These are phyloP conservation scores for Bubo bubo DNA, from an alignment of 2,113 vertebrate genomes.

Conservation along the genomic window DNA sequence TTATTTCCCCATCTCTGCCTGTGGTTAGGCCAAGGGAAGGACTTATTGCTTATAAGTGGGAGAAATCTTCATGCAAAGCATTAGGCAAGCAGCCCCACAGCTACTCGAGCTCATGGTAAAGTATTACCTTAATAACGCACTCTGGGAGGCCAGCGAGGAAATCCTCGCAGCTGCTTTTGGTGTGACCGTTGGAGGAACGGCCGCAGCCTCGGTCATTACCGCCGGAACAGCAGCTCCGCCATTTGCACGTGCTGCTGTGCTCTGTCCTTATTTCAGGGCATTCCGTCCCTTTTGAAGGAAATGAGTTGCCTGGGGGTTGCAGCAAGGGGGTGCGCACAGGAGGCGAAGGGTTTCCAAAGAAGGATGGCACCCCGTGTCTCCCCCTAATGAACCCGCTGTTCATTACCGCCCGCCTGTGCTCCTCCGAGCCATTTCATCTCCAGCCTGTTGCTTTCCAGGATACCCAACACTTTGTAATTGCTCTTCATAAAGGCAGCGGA, in stretches of 20 bases:
- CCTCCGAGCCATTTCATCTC: not conserved
- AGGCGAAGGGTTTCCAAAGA: not conserved
- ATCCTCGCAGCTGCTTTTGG: conserved; percentile 56
- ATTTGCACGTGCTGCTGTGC: not conserved
- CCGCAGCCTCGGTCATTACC: conserved; percentile 31
- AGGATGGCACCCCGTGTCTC: conserved; percentile 35
- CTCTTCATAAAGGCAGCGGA: conserved; percentile 47
- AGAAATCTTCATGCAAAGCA: not conserved
- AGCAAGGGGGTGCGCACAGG: not conserved
- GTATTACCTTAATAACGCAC: conserved; percentile 62
- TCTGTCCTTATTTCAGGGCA: not conserved
- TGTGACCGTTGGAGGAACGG: conserved; percentile 50
- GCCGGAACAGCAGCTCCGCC: conserved; percentile 50
- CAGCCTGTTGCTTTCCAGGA: conserved; percentile 52
- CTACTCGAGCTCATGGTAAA: conserved; percentile 27
- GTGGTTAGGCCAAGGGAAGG: conserved; percentile 10
- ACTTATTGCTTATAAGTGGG: conserved; percentile 42
- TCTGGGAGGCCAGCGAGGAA: conserved; percentile 35
- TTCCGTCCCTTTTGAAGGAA: not conserved
- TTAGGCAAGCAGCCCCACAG: conserved; percentile 47
- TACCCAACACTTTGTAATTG: conserved; percentile 52
- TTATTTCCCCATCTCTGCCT: not conserved
- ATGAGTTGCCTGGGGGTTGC: rapidly evolving
- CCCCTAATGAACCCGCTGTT: conserved; percentile 41
- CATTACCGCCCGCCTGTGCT: conserved; percentile 3